A percentile compares a stretch with the other conserved stretches of the same genome.
Conservation (phyloP, 1,140 invertebrate species). For the Pseudomyrmex sp. region DNA sequence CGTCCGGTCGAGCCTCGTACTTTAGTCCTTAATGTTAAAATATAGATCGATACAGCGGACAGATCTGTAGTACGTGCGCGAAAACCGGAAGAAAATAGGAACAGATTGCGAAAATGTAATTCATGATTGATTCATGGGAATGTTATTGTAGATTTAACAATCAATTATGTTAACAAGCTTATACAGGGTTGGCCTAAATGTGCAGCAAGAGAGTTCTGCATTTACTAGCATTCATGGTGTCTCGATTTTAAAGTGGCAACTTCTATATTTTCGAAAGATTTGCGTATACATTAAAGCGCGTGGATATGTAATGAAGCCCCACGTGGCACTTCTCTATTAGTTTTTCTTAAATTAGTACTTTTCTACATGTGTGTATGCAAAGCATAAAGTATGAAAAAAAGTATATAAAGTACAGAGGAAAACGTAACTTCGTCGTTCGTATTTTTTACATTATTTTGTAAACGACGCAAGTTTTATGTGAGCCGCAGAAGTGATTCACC, state of each 20-base stretch:
- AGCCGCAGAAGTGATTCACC: slow-evolving; percentile 16
- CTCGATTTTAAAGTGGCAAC: slow-evolving; percentile 37
- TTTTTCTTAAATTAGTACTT: slow-evolving; percentile 37
- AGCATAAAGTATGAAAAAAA: slow-evolving; percentile 42
- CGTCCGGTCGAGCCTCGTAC: background rate
- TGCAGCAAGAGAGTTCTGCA: slow-evolving; percentile 17
- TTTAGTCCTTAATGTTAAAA: slow-evolving; percentile 20
- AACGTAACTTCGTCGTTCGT: background rate
- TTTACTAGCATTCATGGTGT: slow-evolving; percentile 5
- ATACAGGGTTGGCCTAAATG: slow-evolving; percentile 25
- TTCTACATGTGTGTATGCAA: slow-evolving; percentile 59
- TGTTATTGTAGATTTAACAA: slow-evolving; percentile 18
- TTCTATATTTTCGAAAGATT: slow-evolving; percentile 2
- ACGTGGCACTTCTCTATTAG: slow-evolving; percentile 39
- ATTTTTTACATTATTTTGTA: background rate
- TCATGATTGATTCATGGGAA: background rate
- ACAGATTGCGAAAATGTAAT: background rate
- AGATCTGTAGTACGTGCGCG: background rate
- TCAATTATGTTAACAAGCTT: slow-evolving; percentile 23
- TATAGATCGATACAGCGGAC: background rate
- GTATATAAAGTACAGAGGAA: slow-evolving; percentile 28
- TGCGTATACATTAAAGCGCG: background rate
- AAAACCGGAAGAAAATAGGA: background rate
- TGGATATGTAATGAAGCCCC: slow-evolving; percentile 31
- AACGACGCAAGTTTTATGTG: background rate